Evolutionary conservation across 1,140 invertebrate species (phyloP).

Genomic region (Zelostemma sp.): DNA sequence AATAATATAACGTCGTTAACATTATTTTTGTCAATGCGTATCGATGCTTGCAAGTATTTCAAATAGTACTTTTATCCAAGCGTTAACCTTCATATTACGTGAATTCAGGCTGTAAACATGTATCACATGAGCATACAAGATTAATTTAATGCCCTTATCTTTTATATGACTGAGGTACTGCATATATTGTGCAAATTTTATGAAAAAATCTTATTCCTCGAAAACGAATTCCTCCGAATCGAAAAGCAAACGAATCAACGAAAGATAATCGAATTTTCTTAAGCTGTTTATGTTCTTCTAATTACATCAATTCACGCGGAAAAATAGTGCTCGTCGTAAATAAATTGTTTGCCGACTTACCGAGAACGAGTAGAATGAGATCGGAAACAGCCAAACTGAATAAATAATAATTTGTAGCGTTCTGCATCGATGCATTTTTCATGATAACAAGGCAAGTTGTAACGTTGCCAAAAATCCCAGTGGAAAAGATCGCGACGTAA

Average conservation of each 20-base stretch:
- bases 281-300: not conserved
- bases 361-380: constrained; percentile 79
- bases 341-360: constrained; percentile 59
- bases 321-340: too few species aligned
- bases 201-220: too few species aligned
- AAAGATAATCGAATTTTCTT: not conserved
- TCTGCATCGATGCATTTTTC: constrained; percentile 85
- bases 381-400: constrained; percentile 88
- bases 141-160: constrained; percentile 60
- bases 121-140: constrained; percentile 48
- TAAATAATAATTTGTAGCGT: constrained; percentile 92
- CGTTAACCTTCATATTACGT: constrained; percentile 35
- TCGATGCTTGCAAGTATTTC: too few species aligned
- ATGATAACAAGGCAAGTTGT: constrained; percentile 91
- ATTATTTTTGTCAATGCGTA: too few species aligned
- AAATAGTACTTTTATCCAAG: constrained; percentile 7
- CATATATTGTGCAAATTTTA: too few species aligned
- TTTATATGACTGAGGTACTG: not conserved
- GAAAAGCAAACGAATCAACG: too few species aligned
- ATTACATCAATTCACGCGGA: too few species aligned
- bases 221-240: too few species aligned
- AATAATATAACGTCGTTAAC: too few species aligned
- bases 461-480: constrained; percentile 89
- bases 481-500: constrained; percentile 85
- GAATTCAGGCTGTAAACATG: constrained; percentile 48